Conservation (phyloP, 2,888 invertebrate species). For the Acleris emargana region DNA sequence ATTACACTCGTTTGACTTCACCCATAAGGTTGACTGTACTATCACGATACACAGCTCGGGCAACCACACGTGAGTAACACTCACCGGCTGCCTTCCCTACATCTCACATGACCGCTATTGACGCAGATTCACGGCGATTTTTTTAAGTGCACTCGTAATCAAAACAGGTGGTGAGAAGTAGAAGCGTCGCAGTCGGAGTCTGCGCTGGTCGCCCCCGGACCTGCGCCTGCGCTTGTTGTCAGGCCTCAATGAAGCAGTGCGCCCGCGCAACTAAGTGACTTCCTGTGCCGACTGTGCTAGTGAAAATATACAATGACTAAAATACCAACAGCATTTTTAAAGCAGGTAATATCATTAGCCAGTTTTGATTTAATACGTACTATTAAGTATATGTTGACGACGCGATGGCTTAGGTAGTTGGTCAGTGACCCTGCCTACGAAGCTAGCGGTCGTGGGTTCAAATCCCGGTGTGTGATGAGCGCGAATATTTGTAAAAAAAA, state of each 20-base stretch:
- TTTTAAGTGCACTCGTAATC: slow-evolving; percentile 24
- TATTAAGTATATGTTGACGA: too few species aligned
- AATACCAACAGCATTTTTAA: slow-evolving; percentile 63
- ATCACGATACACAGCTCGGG: background rate
- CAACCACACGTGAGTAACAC: slow-evolving; percentile 20
- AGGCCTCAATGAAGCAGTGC: slow-evolving; percentile 10
- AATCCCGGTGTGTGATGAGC: too few species aligned
- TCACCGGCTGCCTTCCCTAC: slow-evolving; percentile 6
- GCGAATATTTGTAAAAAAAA: too few species aligned
- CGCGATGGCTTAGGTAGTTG: too few species aligned
- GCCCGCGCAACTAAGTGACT: slow-evolving; percentile 15
- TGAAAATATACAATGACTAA: slow-evolving; percentile 48
- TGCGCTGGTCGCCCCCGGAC: slow-evolving; percentile 50
- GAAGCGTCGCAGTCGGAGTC: slow-evolving; percentile 50
- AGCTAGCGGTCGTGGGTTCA: too few species aligned
- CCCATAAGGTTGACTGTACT: too few species aligned
- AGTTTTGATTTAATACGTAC: background rate
- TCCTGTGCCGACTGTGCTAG: slow-evolving; percentile 18
- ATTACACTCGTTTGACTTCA: too few species aligned
- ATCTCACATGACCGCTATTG: slow-evolving; percentile 32
- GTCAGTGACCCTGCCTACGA: too few species aligned
- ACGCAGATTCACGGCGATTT: slow-evolving; percentile 24
- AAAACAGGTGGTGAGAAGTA: slow-evolving; percentile 22
- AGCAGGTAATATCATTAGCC: slow-evolving; percentile 56
- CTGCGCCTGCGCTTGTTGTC: background rate